These are phyloP conservation scores for Microplitis mediator DNA, from an alignment of 1,140 invertebrate species.

Conservation along the genomic window DNA sequence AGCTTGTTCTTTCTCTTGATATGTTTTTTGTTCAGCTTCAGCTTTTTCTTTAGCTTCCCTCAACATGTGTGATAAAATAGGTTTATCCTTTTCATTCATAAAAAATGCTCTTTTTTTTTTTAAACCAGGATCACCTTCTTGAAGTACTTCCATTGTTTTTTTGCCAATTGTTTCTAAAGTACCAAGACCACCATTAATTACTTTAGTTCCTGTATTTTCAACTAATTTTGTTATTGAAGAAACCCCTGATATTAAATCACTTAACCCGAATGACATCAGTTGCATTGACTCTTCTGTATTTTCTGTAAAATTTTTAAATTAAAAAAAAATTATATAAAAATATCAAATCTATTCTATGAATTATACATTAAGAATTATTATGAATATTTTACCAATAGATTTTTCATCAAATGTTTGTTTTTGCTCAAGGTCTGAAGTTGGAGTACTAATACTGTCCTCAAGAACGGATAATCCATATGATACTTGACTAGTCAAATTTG, in stretches of 20 bases:
- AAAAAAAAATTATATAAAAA: no score
- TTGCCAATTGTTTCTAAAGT: conserved; percentile 91
- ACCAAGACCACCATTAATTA: conserved; percentile 82
- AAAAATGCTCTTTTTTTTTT: conserved; percentile 82
- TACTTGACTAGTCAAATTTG: conserved; percentile 77
- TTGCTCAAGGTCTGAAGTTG: conserved; percentile 75
- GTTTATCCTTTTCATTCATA: conserved; percentile 56
- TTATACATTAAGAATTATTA: no score
- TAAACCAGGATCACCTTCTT: conserved; percentile 87
- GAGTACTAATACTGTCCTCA: conserved; percentile 76
- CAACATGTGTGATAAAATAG: conserved; percentile 69
- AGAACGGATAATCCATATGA: conserved; percentile 78
- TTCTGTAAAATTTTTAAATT: conserved; percentile 6
- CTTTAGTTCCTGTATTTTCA: conserved; percentile 77
- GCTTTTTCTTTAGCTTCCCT: conserved; percentile 84
- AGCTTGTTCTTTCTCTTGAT: conserved; percentile 66
- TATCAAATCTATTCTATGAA: no score
- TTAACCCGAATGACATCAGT: conserved; percentile 63
- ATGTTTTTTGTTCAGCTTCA: conserved; percentile 70
- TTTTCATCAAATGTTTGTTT: conserved; percentile 2
- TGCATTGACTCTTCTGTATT: conserved; percentile 36
- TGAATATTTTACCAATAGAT: conserved; percentile 8
- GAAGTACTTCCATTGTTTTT: conserved; percentile 90
- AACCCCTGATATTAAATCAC: conserved; percentile 71
- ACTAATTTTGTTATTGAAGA: conserved; percentile 72